Evolutionary conservation across 2,113 vertebrate genomes (phyloP).

Genomic region (Canis aureus): DNA sequence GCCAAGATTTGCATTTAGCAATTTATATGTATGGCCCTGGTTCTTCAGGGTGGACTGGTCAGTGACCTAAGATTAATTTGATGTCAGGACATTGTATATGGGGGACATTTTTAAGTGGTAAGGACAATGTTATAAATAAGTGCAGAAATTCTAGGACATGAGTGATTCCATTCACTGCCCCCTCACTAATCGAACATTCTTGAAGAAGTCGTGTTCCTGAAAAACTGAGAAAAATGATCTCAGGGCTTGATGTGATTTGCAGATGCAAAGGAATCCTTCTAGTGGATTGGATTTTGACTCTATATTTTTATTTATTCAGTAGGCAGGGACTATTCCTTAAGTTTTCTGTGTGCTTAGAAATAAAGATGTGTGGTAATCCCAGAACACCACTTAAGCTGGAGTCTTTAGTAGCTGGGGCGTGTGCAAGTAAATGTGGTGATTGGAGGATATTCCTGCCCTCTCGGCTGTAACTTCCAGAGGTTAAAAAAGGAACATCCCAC

Average conservation of each 20-base stretch:
- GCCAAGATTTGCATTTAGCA: conserved; percentile 54
- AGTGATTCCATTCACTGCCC: not conserved
- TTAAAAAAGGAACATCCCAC: conserved; percentile 67
- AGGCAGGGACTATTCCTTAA: not conserved
- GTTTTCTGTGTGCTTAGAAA: conserved; percentile 30
- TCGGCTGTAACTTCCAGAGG: conserved; percentile 64
- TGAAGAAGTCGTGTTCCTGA: not conserved
- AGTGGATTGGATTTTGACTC: not conserved
- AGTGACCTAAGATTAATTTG: conserved; percentile 10
- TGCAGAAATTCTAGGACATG: not conserved
- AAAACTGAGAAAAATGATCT: conserved; percentile 1
- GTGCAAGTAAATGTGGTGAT: conserved; percentile 24
- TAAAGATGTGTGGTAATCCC: not conserved
- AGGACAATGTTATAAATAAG: not conserved
- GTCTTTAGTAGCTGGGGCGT: not conserved
- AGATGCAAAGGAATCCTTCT: not conserved
- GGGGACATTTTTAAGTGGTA: conserved; percentile 41
- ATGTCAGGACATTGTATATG: not conserved
- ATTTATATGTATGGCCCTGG: not conserved
- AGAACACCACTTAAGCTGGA: conserved; percentile 6
- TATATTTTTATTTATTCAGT: conserved; percentile 38
- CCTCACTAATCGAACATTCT: not conserved
- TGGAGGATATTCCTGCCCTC: conserved; percentile 67
- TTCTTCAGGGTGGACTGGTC: not conserved
- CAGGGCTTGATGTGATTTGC: not conserved